Base-by-base conservation (phyloP, 2,797 vertebrate genomes). In the Picus viridis region DNA sequence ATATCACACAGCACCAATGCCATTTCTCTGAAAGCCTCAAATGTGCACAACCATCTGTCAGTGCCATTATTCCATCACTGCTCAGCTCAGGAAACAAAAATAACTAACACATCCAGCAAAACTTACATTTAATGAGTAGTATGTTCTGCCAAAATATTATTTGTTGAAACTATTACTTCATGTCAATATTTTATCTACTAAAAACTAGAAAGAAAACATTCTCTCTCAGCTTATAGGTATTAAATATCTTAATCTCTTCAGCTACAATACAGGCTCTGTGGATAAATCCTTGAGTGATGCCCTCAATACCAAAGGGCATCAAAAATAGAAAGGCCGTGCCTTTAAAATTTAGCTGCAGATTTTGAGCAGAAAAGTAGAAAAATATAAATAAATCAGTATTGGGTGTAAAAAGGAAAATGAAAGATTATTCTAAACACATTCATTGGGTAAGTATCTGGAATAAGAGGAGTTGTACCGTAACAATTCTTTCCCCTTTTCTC, bases 211-310 rank as follows among this genome's bases (percentile, higher is more conserved):
- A 18, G 13, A 89, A 83, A 89, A 56, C n/a, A 20, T 34, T 43
- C 34, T 9, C 61, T 80, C 43, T 78, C 36, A 53, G 24, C 41
- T 79, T 83, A 68, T 30, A 39, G 23, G 32, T 51, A 95, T 67
- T 89, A 86, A 91, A 45, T 71, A 86, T 58, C 68, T 94, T 90
- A 83, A 93, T 90, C 82, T 67, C 47, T 67, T 54, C 56, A 90
- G 73, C 36, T 89, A 76, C 56, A 57, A 53, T 19, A 79, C 26
- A 94, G 73, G 77, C 86, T 88, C 45, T 79, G 43, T 36, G 6
- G 57, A 85, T 80, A 89, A 92, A 93, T 18, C n/a, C 54, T 77
- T 92, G 34, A 91, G 14, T 36, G 53, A 81, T 59, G 67, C 54
- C 63, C 76, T 92, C 76, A 80, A 54, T 87, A 86, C 4, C 57